phyloP scores from a whole-genome alignment of 1,140 invertebrate species.

The Temnothorax nylanderi region DNA sequence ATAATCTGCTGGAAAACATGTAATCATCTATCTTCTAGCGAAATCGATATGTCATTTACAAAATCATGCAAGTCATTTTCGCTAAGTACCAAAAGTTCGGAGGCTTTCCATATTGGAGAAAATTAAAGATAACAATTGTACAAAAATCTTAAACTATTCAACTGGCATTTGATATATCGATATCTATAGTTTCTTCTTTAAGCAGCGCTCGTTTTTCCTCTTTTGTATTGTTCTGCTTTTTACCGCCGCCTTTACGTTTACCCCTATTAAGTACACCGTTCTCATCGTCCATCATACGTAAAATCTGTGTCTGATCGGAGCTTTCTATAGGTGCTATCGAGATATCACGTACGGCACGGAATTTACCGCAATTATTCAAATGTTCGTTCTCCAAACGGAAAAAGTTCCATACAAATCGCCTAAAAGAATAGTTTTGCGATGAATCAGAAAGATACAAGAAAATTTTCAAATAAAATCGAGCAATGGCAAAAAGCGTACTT shows the following conservation, averaged over 20 bases:
- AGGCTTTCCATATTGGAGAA: neutral
- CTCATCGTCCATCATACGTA: slow-evolving; percentile 98
- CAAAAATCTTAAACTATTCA: slow-evolving; percentile 69
- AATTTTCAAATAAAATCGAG: neutral
- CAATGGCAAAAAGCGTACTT: slow-evolving; percentile 55
- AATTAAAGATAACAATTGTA: slow-evolving; percentile 2
- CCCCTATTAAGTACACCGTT: slow-evolving; percentile 94
- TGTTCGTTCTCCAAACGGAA: slow-evolving; percentile 99
- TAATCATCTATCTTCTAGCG: neutral
- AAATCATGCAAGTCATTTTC: neutral
- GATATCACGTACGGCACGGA: slow-evolving; percentile 99
- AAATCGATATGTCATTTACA: slow-evolving; percentile 7
- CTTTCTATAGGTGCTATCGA: slow-evolving; percentile 98
- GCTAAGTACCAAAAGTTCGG: neutral
- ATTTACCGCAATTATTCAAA: slow-evolving; percentile 99
- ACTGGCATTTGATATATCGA: slow-evolving; percentile 83
- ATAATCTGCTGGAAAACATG: slow-evolving; percentile 17
- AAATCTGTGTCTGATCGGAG: slow-evolving; percentile 95
- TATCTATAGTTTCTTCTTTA: slow-evolving; percentile 86
- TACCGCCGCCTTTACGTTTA: slow-evolving; percentile 85
- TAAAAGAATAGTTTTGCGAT: slow-evolving; percentile 78
- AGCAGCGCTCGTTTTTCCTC: slow-evolving; percentile 86
- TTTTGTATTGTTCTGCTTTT: slow-evolving; percentile 82
- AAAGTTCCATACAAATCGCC: slow-evolving; percentile 99
- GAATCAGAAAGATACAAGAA: neutral